These are phyloP conservation scores for Lamellibrachia satsuma DNA, from an alignment of 2,888 invertebrate genomes.

Conservation along the genomic window DNA sequence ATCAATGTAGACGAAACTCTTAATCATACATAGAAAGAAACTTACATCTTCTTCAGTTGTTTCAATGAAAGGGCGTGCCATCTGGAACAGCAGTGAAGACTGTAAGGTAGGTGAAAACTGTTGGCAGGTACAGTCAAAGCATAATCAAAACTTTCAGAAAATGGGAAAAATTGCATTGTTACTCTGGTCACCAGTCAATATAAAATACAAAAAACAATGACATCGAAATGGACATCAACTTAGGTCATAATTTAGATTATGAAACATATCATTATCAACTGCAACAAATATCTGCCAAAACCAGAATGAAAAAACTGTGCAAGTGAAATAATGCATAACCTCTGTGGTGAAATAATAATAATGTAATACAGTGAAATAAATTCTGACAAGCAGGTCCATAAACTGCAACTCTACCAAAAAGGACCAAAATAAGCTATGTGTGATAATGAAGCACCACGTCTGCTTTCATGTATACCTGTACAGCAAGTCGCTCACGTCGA, in stretches of 20 bases:
- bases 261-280: too few relatives aligned
- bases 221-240: too few relatives aligned
- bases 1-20: not conserved
- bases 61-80: conserved; percentile 11
- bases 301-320: too few relatives aligned
- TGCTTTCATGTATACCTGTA: not conserved
- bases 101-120: not conserved
- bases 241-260: too few relatives aligned
- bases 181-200: too few relatives aligned
- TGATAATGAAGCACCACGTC: not conserved
- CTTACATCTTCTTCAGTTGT: conserved; percentile 6
- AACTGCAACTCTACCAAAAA: too few relatives aligned
- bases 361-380: too few relatives aligned
- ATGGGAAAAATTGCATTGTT: not conserved
- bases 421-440: not conserved
- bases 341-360: too few relatives aligned
- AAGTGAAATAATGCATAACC: too few relatives aligned
- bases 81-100: not conserved
- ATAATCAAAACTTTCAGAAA: not conserved
- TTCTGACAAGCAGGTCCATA: too few relatives aligned
- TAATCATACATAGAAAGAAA: not conserved
- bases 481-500: not conserved
- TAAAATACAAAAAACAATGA: too few relatives aligned
- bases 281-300: too few relatives aligned
- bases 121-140: not conserved